These are phyloP conservation scores for Lucilia sericata DNA, from an alignment of 1,140 invertebrate genomes.

Conservation along the genomic window DNA sequence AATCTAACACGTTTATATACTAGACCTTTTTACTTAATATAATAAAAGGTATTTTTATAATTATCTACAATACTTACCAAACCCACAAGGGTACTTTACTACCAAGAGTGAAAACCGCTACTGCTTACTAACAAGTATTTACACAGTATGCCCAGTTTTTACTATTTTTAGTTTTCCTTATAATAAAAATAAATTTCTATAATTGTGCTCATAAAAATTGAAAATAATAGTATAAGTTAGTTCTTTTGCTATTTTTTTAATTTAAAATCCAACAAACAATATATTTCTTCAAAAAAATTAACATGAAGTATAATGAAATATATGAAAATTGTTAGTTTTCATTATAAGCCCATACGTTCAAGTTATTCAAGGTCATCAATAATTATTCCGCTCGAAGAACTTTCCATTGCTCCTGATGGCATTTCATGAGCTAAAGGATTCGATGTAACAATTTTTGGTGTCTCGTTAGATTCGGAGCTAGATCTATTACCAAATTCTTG, in stretches of 20 bases:
- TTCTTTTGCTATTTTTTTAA: background rate
- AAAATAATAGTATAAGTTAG: no score
- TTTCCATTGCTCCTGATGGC: constrained; percentile 55
- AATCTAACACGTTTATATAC: no score
- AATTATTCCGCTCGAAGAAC: constrained; percentile 50
- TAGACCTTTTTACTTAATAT: no score
- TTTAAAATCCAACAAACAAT: constrained; percentile 27
- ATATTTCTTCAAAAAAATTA: background rate
- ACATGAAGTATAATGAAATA: background rate
- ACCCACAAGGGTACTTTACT: no score
- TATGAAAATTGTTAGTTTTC: background rate
- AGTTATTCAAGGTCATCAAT: constrained; percentile 65
- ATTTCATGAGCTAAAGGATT: constrained; percentile 52
- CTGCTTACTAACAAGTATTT: no score
- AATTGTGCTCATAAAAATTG: no score
- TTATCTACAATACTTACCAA: no score
- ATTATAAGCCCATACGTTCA: background rate
- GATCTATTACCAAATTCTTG: constrained; percentile 71
- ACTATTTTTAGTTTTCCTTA: no score
- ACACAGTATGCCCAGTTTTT: no score
- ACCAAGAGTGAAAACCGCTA: no score
- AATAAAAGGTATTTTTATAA: no score
- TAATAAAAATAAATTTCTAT: no score
- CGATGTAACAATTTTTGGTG: constrained; percentile 49
- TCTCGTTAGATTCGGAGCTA: constrained; percentile 56